Conservation (phyloP, 2,888 invertebrate species). For the Mesorhabditis sp. region DNA sequence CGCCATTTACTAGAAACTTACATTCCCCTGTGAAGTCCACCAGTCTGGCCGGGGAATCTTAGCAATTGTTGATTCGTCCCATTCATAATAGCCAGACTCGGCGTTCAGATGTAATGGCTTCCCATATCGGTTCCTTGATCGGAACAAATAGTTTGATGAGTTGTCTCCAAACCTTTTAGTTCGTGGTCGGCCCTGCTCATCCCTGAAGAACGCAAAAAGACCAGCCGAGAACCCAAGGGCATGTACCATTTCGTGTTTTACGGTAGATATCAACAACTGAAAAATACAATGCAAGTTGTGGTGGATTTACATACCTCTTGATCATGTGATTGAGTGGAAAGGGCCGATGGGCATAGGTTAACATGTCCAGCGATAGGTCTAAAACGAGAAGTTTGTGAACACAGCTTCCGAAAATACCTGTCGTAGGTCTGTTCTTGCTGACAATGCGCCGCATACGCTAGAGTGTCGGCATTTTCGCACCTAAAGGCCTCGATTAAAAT, state of each 20-base stretch:
- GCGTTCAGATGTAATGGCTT: conserved; percentile 47
- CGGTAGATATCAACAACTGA: conserved; percentile 75
- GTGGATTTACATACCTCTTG: conserved; percentile 65
- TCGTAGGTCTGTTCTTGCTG: conserved; percentile 90
- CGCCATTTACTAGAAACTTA: conserved; percentile 7
- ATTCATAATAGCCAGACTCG: conserved; percentile 69
- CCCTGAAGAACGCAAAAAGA: conserved; percentile 90
- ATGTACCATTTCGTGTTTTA: conserved; percentile 96
- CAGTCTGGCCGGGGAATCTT: conserved; percentile 72
- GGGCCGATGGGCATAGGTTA: conserved; percentile 90
- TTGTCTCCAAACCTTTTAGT: conserved; percentile 49
- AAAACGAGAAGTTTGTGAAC: conserved; percentile 9
- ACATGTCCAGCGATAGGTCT: conserved; percentile 93
- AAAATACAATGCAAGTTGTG: background rate
- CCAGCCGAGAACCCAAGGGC: conserved; percentile 95
- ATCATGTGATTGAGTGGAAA: conserved; percentile 85
- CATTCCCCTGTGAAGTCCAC: conserved; percentile 73
- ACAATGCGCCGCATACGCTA: conserved; percentile 93
- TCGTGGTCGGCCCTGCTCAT: conserved; percentile 68
- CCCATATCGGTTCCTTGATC: conserved; percentile 44
- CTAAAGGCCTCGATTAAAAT: conserved; percentile 58
- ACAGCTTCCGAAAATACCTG: conserved; percentile 60
- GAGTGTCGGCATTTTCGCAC: conserved; percentile 83
- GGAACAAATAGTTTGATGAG: too few relatives aligned
- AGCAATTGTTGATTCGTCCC: conserved; percentile 83